A percentile compares a stretch with the other conserved stretches of the same genome.
Evolutionary conservation across 2,888 invertebrate genomes (phyloP).

Genomic region (Diaperis boleti): DNA sequence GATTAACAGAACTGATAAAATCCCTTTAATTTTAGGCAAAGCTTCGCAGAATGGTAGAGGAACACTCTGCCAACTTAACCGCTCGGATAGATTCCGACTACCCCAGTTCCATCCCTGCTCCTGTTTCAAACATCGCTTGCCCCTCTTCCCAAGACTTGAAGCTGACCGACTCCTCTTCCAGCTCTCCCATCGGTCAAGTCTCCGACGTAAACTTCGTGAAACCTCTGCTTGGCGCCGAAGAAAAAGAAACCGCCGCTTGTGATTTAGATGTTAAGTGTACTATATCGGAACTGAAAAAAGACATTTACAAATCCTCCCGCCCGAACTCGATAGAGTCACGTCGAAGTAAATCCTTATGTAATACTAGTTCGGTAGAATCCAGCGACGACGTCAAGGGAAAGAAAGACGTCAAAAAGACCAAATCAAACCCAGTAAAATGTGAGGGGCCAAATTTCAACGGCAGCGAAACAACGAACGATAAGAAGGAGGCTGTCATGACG

Average conservation of each 20-base stretch:
- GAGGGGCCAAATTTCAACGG: slow-evolving; percentile 46
- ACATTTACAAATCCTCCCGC: slow-evolving; percentile 51
- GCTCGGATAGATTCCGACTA: slow-evolving; percentile 64
- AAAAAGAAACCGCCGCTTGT: slow-evolving; percentile 49
- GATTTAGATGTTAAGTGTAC: slow-evolving; percentile 53
- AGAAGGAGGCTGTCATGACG: slow-evolving; percentile 55
- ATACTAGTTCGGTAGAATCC: slow-evolving; percentile 57
- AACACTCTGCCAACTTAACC: slow-evolving; percentile 72
- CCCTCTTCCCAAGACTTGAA: slow-evolving; percentile 52
- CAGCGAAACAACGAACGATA: slow-evolving; percentile 47
- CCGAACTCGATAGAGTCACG: slow-evolving; percentile 58
- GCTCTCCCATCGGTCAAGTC: slow-evolving; percentile 38
- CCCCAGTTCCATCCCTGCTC: slow-evolving; percentile 59
- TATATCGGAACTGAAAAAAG: slow-evolving; percentile 51
- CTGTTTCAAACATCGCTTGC: slow-evolving; percentile 54
- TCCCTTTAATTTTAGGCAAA: slow-evolving; percentile 63
- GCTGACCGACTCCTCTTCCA: slow-evolving; percentile 53
- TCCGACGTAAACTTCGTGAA: slow-evolving; percentile 46
- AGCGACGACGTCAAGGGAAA: slow-evolving; percentile 53
- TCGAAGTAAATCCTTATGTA: slow-evolving; percentile 59
- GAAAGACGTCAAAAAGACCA: slow-evolving; percentile 59
- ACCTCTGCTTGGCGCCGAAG: slow-evolving; percentile 50
- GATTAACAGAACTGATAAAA: too few species aligned
- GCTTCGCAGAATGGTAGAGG: slow-evolving; percentile 86
- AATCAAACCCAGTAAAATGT: slow-evolving; percentile 58